Evolutionary conservation across 2,113 vertebrate genomes (phyloP).

Genomic region (Sturnira hondurensis): DNA sequence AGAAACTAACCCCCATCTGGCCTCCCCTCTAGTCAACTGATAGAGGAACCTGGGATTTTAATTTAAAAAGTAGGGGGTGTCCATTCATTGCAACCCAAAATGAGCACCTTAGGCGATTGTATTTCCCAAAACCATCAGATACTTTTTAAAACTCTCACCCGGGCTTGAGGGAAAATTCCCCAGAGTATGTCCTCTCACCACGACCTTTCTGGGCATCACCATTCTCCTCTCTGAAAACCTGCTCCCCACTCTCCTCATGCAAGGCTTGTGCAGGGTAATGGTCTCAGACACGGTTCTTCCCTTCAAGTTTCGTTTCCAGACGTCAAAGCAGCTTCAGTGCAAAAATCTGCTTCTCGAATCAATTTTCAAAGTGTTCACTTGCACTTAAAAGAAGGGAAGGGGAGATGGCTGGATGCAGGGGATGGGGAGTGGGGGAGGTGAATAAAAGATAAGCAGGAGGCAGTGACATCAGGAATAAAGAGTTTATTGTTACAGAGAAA

Average conservation of each 20-base stretch:
- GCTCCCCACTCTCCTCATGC: accelerated
- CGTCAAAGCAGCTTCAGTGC: background rate
- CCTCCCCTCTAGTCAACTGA: background rate
- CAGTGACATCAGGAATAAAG: background rate
- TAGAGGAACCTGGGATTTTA: background rate
- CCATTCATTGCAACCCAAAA: background rate
- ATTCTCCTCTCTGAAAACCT: background rate
- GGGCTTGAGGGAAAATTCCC: background rate
- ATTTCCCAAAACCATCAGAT: background rate
- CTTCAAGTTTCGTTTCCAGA: background rate
- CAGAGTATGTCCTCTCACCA: background rate
- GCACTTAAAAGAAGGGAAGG: background rate
- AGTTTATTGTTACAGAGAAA: slow-evolving; percentile 52
- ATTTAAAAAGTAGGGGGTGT: background rate
- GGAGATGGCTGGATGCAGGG: background rate
- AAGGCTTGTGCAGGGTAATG: background rate
- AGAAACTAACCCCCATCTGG: background rate
- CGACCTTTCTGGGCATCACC: background rate
- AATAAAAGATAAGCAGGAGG: background rate
- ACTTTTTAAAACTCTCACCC: background rate
- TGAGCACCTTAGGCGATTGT: background rate
- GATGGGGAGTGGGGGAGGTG: background rate
- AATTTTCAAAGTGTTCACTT: background rate
- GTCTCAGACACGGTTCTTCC: background rate
- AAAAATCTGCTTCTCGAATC: background rate